Evolutionary conservation across 2,888 invertebrate genomes (phyloP).

Genomic region (Glaucopsyche alexis): DNA sequence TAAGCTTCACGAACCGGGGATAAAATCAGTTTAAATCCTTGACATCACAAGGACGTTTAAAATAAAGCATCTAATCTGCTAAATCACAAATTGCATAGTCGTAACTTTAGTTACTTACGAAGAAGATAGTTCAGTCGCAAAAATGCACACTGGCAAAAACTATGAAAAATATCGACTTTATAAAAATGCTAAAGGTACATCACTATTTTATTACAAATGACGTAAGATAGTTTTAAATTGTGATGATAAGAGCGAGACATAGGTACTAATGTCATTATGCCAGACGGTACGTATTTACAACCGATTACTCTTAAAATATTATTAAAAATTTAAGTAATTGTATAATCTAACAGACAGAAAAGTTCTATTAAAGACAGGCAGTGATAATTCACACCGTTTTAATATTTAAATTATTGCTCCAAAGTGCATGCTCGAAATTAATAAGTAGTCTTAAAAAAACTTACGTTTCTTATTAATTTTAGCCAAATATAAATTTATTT

Average conservation of each 20-base stretch:
- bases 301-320: constrained; percentile 40
- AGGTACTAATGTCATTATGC: constrained; percentile 37
- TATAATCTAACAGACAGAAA: constrained; percentile 43
- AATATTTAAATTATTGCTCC: constrained; percentile 64
- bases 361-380: constrained; percentile 53
- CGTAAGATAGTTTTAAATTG: constrained; percentile 40
- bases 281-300: constrained; percentile 37
- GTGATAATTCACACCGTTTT: constrained; percentile 49
- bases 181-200: constrained; percentile 38
- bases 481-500: constrained; percentile 69
- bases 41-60: constrained; percentile 29
- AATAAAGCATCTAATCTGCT: constrained; percentile 38
- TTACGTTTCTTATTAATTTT: constrained; percentile 65
- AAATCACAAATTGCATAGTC: constrained; percentile 37
- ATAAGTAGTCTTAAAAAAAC: constrained; percentile 51
- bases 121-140: constrained; percentile 50
- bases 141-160: constrained; percentile 70
- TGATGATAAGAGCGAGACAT: constrained; percentile 41
- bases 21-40: constrained; percentile 11
- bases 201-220: constrained; percentile 32
- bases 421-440: constrained; percentile 52
- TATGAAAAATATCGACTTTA: constrained; percentile 40
- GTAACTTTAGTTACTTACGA: constrained; percentile 32
- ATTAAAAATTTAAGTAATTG: constrained; percentile 34
- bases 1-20: constrained; percentile 26